Conservation (phyloP, 2,113 vertebrate species). For the Salminus brasiliensis region DNA sequence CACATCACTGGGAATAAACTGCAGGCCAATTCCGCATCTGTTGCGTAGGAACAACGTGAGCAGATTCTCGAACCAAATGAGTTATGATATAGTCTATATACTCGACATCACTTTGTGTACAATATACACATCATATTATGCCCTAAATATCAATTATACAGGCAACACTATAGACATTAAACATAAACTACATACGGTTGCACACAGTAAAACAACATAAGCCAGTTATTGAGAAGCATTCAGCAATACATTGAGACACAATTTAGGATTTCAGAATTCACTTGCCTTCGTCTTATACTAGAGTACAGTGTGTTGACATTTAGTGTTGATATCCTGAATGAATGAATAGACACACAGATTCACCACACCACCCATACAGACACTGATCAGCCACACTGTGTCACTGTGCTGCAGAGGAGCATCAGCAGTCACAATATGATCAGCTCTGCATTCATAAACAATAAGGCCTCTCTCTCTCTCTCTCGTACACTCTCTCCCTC, state of each 20-base stretch:
- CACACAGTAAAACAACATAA: no score
- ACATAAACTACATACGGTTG: not conserved
- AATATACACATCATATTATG: no score
- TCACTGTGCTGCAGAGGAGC: slow-evolving; percentile 40
- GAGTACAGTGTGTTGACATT: no score
- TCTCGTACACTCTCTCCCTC: not conserved
- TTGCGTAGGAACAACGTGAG: not conserved
- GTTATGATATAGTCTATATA: no score
- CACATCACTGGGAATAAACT: not conserved
- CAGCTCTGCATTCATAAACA: slow-evolving; percentile 34
- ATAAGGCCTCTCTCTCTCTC: not conserved
- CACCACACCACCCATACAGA: not conserved
- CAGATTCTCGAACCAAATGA: not conserved
- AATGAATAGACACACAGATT: not conserved
- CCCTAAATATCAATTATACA: not conserved
- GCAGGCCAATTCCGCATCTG: not conserved
- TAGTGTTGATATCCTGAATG: not conserved
- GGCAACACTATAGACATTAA: not conserved
- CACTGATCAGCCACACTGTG: slow-evolving; percentile 23
- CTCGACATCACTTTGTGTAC: no score
- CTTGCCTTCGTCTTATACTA: not conserved
- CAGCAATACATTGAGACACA: no score
- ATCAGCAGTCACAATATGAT: slow-evolving; percentile 26
- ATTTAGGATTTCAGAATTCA: no score
- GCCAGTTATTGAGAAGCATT: no score